These are phyloP conservation scores for Caenorhabditis brenneri DNA, from an alignment of 1,140 invertebrate species.

Conservation along the genomic window DNA sequence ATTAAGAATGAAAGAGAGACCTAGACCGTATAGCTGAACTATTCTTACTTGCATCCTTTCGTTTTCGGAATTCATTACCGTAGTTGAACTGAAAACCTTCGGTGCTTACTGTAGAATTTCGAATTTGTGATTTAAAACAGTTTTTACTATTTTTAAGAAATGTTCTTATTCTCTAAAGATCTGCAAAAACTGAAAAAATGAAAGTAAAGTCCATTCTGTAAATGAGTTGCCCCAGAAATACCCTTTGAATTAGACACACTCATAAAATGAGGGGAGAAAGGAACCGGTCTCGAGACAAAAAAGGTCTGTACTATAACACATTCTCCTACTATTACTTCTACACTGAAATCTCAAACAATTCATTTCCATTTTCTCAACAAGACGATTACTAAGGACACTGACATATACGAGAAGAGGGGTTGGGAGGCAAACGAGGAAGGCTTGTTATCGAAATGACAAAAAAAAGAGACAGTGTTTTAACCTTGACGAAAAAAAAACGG, in stretches of 20 bases:
- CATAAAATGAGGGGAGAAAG: not conserved
- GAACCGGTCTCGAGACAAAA: constrained; percentile 30
- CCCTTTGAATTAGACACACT: not conserved
- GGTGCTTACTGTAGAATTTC: too few relatives aligned
- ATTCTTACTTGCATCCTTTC: too few relatives aligned
- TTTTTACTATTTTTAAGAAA: too few relatives aligned
- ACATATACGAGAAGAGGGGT: not conserved
- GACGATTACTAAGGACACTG: not conserved
- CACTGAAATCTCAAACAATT: constrained; percentile 22
- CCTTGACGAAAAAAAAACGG: constrained; percentile 35
- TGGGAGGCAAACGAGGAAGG: not conserved
- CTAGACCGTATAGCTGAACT: not conserved
- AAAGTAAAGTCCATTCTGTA: not conserved
- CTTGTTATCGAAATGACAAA: not conserved
- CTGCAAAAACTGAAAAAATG: not conserved
- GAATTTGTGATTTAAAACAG: too few relatives aligned
- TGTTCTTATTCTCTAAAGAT: too few relatives aligned
- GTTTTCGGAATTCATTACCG: too few relatives aligned
- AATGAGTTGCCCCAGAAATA: not conserved
- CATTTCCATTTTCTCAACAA: not conserved
- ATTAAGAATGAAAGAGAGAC: too few relatives aligned
- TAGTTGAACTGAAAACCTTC: too few relatives aligned
- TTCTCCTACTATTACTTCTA: not conserved
- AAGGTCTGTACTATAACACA: not conserved
- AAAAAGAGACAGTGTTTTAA: constrained; percentile 32